phyloP scores from a whole-genome alignment of 2,113 vertebrate species.

The Candoia aspera region DNA sequence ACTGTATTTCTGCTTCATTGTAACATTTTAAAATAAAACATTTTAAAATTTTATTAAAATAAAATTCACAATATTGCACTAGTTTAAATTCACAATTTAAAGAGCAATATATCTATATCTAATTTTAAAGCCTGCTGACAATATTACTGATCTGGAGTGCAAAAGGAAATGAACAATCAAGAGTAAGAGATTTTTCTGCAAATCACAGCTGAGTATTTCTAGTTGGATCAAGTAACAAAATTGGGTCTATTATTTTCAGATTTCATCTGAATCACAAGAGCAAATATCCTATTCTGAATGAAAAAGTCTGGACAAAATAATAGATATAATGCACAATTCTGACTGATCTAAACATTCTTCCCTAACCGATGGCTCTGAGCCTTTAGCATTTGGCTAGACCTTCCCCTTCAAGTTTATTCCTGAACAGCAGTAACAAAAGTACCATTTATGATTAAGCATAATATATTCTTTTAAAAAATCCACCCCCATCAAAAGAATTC shows the following conservation, averaged over 20 bases:
- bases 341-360: neutral
- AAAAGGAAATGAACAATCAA: neutral
- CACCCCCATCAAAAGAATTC: neutral
- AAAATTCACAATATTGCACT: neutral
- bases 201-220: neutral
- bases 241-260: no score
- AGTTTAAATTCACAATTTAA: neutral
- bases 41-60: neutral
- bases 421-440: neutral
- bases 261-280: neutral
- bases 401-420: neutral
- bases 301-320: neutral
- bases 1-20: neutral
- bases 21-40: neutral
- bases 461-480: neutral
- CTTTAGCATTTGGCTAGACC: neutral
- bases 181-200: neutral
- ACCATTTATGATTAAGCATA: neutral
- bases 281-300: neutral
- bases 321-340: neutral
- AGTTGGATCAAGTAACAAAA: neutral
- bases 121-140: neutral
- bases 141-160: neutral
- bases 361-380: neutral
- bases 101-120: no score